Evolutionary conservation across 2,113 vertebrate genomes (phyloP).

Genomic region (Python bivittatus): DNA sequence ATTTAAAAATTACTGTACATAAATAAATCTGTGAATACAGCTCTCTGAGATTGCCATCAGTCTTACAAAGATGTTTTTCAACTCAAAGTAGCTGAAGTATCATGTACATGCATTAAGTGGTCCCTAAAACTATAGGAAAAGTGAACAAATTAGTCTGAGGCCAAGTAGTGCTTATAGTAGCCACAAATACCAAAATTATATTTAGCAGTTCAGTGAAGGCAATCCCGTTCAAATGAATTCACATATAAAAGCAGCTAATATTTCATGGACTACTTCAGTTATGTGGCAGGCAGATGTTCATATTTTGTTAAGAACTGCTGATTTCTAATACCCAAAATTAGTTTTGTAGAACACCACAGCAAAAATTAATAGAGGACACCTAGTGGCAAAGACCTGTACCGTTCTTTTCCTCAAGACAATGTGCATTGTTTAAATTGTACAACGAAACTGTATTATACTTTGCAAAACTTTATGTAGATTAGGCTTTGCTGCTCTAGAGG

Average conservation of each 20-base stretch:
- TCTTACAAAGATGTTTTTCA: neutral
- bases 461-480: neutral
- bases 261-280: neutral
- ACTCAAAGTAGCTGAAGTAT: neutral
- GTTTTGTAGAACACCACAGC: neutral
- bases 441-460: neutral
- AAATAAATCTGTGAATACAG: neutral
- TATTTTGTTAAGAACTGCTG: neutral
- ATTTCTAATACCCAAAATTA: neutral
- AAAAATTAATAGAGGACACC: constrained; percentile 51
- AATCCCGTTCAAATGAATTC: neutral
- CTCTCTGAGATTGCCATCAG: neutral
- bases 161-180: constrained; percentile 1
- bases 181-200: neutral
- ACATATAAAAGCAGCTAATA: neutral
- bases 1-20: neutral
- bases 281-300: fast-evolving
- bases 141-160: neutral
- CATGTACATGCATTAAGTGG: neutral
- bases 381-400: constrained; percentile 48
- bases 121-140: constrained; percentile 29
- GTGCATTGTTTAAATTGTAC: neutral
- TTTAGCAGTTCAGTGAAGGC: neutral
- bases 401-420: neutral
- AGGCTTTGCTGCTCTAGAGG: neutral